phyloP scores from a whole-genome alignment of 1,140 invertebrate species.

The Babylonia areolata region DNA sequence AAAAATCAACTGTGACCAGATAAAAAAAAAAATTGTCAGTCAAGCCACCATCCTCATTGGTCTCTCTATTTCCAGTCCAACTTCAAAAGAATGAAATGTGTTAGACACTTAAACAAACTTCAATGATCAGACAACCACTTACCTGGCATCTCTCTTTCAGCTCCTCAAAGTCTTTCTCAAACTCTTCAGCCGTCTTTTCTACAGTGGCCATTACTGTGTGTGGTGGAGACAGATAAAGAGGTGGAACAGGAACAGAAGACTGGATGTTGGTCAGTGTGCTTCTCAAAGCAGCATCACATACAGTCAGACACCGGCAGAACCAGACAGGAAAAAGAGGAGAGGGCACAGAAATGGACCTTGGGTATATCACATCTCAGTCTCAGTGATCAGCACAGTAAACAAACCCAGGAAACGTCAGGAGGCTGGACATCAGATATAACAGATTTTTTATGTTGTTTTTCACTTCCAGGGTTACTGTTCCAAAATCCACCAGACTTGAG shows the following conservation, averaged over 20 bases:
- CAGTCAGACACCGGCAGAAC: background rate
- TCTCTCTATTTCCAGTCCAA: too few species aligned
- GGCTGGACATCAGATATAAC: background rate
- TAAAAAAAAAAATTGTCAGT: too few species aligned
- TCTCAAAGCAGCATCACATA: background rate
- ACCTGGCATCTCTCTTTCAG: conserved; percentile 33
- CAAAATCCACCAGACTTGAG: background rate
- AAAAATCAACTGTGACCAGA: too few species aligned
- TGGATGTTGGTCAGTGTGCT: background rate
- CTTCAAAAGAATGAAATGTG: too few species aligned
- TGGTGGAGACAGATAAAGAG: too few species aligned
- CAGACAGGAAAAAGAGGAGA: background rate
- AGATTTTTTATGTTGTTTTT: background rate
- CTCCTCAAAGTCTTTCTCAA: conserved; percentile 32
- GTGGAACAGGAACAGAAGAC: background rate
- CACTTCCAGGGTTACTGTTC: background rate
- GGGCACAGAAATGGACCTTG: background rate
- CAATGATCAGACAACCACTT: background rate
- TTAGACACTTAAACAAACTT: too few species aligned
- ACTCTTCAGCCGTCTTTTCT: conserved; percentile 19
- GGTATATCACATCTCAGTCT: background rate
- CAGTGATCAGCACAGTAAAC: too few species aligned
- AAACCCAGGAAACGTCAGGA: too few species aligned
- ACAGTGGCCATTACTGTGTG: conserved; percentile 19
- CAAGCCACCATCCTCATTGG: too few species aligned